Conservation (phyloP, 2,888 invertebrate species). For the Oxytorus armatus region DNA sequence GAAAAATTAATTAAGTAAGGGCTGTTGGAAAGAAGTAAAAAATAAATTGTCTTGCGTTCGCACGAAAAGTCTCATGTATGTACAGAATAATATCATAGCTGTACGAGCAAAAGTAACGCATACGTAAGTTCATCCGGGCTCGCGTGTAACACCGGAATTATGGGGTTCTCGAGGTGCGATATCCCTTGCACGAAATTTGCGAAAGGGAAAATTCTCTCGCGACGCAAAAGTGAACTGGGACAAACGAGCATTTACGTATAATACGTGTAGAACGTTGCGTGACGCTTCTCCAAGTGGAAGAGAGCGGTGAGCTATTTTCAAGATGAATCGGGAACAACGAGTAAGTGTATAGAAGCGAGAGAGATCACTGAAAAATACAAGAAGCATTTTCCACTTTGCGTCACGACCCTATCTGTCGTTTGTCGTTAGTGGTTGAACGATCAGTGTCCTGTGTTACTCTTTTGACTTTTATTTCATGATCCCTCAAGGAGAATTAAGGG, state of each 20-base stretch:
- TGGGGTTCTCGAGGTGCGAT: conserved; percentile 55
- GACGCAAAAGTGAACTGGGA: conserved; percentile 52
- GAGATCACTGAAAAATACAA: conserved; percentile 2
- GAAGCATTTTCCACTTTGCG: conserved; percentile 3
- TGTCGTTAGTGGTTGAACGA: too few species aligned
- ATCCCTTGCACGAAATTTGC: conserved; percentile 51
- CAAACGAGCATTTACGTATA: conserved; percentile 25
- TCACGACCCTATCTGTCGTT: conserved; percentile 15
- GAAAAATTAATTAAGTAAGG: not conserved
- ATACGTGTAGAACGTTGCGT: conserved; percentile 50
- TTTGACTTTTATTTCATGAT: too few species aligned
- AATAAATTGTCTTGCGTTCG: not conserved
- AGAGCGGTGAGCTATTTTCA: conserved; percentile 31
- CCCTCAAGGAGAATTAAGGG: too few species aligned
- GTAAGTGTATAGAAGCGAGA: not conserved
- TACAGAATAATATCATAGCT: not conserved
- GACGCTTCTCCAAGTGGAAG: conserved; percentile 44
- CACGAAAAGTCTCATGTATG: conserved; percentile 9
- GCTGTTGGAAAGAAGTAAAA: not conserved
- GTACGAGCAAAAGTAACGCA: conserved; percentile 26
- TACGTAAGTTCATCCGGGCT: conserved; percentile 43
- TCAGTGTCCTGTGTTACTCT: too few species aligned
- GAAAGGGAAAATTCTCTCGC: conserved; percentile 32
- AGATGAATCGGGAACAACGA: conserved; percentile 10
- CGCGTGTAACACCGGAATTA: conserved; percentile 63